A percentile compares a stretch with the other conserved stretches of the same genome.
These are phyloP conservation scores for Myrmecobius fasciatus DNA, from an alignment of 2,113 vertebrate species.

Conservation along the genomic window DNA sequence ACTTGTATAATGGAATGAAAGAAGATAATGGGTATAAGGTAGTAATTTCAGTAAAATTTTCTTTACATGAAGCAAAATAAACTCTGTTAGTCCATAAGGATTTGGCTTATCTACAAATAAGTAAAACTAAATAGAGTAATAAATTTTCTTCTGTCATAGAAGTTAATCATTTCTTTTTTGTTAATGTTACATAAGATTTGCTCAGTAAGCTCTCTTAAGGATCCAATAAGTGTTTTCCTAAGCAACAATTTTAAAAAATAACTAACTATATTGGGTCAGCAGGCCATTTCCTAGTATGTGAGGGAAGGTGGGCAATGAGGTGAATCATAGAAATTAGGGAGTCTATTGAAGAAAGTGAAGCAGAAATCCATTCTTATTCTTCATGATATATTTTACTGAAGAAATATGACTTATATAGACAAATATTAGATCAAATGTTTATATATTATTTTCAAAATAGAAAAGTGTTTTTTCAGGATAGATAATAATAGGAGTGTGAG, in stretches of 20 bases:
- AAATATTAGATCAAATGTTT: background rate
- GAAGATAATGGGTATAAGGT: background rate
- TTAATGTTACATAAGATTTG: background rate
- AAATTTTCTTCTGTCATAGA: conserved; percentile 30
- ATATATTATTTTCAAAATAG: background rate
- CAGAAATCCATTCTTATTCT: background rate
- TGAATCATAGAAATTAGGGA: background rate
- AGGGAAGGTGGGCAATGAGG: background rate
- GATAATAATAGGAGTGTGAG: background rate
- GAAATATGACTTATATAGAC: background rate
- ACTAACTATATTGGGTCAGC: conserved; percentile 19
- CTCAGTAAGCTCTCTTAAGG: conserved; percentile 40
- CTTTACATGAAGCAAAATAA: conserved; percentile 33
- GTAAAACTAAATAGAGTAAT: conserved; percentile 47
- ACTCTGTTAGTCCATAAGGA: conserved; percentile 24
- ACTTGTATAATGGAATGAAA: conserved; percentile 30
- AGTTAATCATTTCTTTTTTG: background rate
- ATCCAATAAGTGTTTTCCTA: conserved; percentile 13
- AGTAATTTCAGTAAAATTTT: background rate
- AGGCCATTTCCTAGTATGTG: conserved; percentile 27
- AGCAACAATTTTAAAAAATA: conserved; percentile 37
- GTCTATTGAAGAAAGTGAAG: background rate
- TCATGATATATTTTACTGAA: background rate
- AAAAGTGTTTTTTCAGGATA: background rate
- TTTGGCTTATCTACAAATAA: background rate